Evolutionary conservation across 2,797 vertebrate genomes (phyloP), one percentile per base, ranked within the genome.

Genomic region (Pyrrhura leucotis): DNA sequence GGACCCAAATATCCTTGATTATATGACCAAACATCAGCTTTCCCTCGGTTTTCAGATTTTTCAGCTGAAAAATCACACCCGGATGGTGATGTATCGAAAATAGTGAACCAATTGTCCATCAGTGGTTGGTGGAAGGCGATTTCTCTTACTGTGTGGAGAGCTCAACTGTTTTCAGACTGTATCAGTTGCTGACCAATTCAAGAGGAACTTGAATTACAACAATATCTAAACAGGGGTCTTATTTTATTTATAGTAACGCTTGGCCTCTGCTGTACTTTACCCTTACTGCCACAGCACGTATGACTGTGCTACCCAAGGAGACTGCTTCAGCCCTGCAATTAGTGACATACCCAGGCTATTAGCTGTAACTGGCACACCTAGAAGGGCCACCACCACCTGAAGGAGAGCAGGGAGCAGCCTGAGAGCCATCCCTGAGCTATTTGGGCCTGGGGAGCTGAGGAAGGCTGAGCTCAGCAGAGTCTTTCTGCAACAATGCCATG

Each of bases 241-340:
- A 12, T 26, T 31, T 66, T 67, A 62, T 62, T 86, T 53, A 23
- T 23, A 42, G 19, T 28, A 37, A 44, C 85, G 23, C 44, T 66
- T 42, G 68, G n/a, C 54, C 37, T 39, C 33, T n/a, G n/a, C 42
- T 31, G 35, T 10, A 18, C 31, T 22, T 28, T 79, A n/a, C 22
- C 65, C 18, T 66, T 17, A 8, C 25, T 68, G 33, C 28, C 39
- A 19, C 11, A 77, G n/a, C 26, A 39, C 0, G 0, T 7, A 5
- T 4, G 19, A 39, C 44, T 14, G 69, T n/a, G 4, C 4, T 16
- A 12, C 56, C 35, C 26, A 8, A 9, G 35, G 29, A 35, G 18
- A 20, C 6, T 44, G 18, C 37, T 44, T 68, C 17, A 40, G n/a
- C 33, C 20, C 56, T 59, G 20, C 54, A 19, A 11, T 28, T 4